Evolutionary conservation across 2,888 invertebrate species (phyloP), one percentile per base, ranked within the genome.

Genomic region (Ormia ochracea): DNA sequence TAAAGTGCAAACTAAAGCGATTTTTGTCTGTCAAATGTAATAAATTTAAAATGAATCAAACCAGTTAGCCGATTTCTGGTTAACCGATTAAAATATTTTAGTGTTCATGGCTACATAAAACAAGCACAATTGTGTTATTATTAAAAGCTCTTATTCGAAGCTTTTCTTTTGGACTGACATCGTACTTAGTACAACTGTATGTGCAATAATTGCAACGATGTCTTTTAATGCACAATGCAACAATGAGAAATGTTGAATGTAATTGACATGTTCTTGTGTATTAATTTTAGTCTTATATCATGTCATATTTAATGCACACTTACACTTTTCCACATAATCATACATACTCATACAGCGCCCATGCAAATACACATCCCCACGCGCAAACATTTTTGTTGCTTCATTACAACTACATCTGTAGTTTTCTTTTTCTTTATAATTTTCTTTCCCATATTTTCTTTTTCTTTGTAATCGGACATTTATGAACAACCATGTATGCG

Each of bases 261-360:
- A 77, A 77, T 77, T 77, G 76, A 69, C 76, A 77, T 70, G 76
- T 77, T 77, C 76, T 58, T 77, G 63, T 63, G 69, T 77, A 70
- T 50, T 70, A 77, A 77, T 70, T 70, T 77, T 41, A 77, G 48
- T 70, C 69, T 50, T 58, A 59, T 70, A 65, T 48, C 65, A 65
- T 65, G 65, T 74, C 74, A 58, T 26, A 59, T 45, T 59, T 28
- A 41, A 61, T 43, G 31, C 45, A 56, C 33, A 38, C 12, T 26
- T 23, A 26, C 26, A 19, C 12, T 41, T 31, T 28, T 56, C 21
- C 19, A 28, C 36, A 19, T 9, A 38, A n/a, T n/a, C n/a, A n/a
- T n/a, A n/a, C n/a, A n/a, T n/a, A n/a, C n/a, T n/a, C n/a, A n/a
- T n/a, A n/a, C n/a, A n/a, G n/a, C n/a, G n/a, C n/a, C n/a, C 12